Evolutionary conservation across 2,888 invertebrate species (phyloP).

Genomic region (Helicoverpa assulta): DNA sequence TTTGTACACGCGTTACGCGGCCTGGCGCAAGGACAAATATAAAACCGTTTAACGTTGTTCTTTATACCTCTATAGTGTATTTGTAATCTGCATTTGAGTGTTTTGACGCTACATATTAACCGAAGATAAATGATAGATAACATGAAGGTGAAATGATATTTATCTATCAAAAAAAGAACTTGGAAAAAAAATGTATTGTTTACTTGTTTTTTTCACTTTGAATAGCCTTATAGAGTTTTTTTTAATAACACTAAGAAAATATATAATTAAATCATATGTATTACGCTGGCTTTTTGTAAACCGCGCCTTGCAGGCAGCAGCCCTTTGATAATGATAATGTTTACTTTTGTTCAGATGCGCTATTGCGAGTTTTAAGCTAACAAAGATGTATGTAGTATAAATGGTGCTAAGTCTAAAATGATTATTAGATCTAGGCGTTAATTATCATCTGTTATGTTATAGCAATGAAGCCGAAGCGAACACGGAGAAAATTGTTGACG

Average conservation of each 20-base stretch:
- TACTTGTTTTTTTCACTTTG: slow-evolving; percentile 14
- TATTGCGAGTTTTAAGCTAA: slow-evolving; percentile 4
- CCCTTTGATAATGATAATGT: neutral
- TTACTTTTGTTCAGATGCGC: neutral
- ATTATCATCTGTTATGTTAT: slow-evolving; percentile 32
- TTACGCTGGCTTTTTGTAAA: neutral
- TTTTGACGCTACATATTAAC: slow-evolving; percentile 21
- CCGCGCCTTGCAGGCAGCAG: neutral
- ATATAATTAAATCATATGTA: too few species aligned
- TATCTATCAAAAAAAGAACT: slow-evolving; percentile 9
- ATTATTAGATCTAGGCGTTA: neutral
- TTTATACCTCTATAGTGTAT: slow-evolving; percentile 4
- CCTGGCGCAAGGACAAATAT: slow-evolving; percentile 6
- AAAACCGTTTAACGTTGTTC: slow-evolving; percentile 4
- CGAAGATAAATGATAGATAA: neutral
- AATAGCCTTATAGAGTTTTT: neutral
- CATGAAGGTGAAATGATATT: slow-evolving; percentile 5
- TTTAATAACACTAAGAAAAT: neutral
- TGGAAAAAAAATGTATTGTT: neutral
- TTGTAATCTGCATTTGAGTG: slow-evolving; percentile 5
- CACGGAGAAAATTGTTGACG: slow-evolving; percentile 94
- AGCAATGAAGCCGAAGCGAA: slow-evolving; percentile 76
- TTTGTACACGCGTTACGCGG: slow-evolving; percentile 10
- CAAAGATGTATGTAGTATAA: too few species aligned
- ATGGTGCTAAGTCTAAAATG: too few species aligned